Base-by-base conservation (phyloP, 1,140 invertebrate genomes). In the Gonatopus flavifemur region DNA sequence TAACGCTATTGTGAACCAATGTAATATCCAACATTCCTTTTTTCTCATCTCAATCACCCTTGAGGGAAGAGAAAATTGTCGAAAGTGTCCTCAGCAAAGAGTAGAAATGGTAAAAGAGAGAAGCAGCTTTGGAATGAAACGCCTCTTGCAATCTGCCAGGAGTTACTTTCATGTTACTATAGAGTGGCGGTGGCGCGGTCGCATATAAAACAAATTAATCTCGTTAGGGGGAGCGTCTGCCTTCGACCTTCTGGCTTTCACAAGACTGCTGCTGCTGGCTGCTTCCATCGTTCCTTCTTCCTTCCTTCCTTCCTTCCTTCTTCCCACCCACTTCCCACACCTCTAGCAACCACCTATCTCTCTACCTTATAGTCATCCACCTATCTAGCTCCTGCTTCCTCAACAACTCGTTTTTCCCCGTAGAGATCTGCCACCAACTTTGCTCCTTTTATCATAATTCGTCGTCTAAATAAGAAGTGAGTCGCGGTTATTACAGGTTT, bases 181-280 rank as follows among this genome's bases (percentile, higher is more conserved):
- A 57, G 54, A 64, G 64, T 64, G 64, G 57, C 59, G 62, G 62
- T 63, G 63, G 53, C 58, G 62, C 57, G 52, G 62, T 66, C 64
- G 66, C 62, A 64, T 69, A 70, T 73, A 69, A 71, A 71, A 71
- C 69, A 71, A 71, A 73, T 73, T 73, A 73, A 73, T 73, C 69
- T 72, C 67, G 66, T 72, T 72, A 72, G 64, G 61, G 57, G 55
- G 44, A 60, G 62, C 59, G 61, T 61, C 64, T 61, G 52, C 58
- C 59, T 66, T 65, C 53, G 52, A 59, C 56, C 59, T 65, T 55
- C 55, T 41, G 50, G 51, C 58, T 62, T 67, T 60, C 55, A 60
- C 51, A 54, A 59, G 52, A 12, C 25, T 12, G 25, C 12, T 28
- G n/a, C n/a, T n/a, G n/a, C n/a, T n/a, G n/a, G n/a, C n/a, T n/a